These are phyloP conservation scores for Clarias fuscus DNA, from an alignment of 2,797 vertebrate species.

Conservation along the genomic window DNA sequence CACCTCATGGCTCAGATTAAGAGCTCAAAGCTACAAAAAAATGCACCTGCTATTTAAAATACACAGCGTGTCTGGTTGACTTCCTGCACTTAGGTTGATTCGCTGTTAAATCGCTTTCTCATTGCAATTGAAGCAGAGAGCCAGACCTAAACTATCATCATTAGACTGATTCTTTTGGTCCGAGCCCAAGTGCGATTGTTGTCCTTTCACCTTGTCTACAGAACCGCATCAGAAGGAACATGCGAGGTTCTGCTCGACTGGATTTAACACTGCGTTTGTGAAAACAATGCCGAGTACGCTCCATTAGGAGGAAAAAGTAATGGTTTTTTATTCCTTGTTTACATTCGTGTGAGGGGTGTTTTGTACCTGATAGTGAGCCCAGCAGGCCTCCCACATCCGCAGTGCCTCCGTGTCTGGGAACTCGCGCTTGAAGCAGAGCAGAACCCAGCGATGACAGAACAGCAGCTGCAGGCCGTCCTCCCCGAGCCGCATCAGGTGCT, in stretches of 20 bases:
- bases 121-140: neutral
- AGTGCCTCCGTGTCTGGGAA: slow-evolving; percentile 93
- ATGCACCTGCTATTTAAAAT: neutral
- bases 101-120: neutral
- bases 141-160: neutral
- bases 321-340: neutral
- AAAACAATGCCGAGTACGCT: neutral
- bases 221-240: neutral
- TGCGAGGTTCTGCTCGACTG: neutral
- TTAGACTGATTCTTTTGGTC: no score
- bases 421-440: slow-evolving; percentile 96
- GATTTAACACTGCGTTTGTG: neutral
- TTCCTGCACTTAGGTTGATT: slow-evolving; percentile 10
- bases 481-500: slow-evolving; percentile 86
- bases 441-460: slow-evolving; percentile 98
- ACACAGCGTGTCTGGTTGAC: neutral
- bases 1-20: neutral
- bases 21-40: neutral
- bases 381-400: slow-evolving; percentile 99
- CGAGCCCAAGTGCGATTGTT: neutral
- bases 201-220: neutral
- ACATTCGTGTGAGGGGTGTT: neutral
- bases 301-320: neutral
- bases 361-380: slow-evolving; percentile 97
- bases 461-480: slow-evolving; percentile 98